Evolutionary conservation across 2,888 invertebrate genomes (phyloP), one percentile per base, ranked within the genome.

Genomic region (Apodemia mormo): DNA sequence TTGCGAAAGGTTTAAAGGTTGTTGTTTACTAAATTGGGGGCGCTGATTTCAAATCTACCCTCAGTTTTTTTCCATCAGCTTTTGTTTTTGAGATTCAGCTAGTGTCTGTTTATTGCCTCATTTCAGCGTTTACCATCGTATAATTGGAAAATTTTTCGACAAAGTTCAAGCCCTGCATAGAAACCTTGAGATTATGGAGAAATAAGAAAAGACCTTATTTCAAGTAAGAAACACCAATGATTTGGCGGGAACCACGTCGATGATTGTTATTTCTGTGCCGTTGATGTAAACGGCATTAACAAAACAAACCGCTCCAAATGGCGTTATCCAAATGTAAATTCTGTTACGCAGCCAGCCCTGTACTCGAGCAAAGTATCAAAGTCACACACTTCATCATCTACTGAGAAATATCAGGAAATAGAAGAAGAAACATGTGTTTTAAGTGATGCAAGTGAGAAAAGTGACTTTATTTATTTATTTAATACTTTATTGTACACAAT

Each of bases 31-130:
- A 68, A 68, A 58, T 68, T 14, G 49, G 43, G 43, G 8, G 45
- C 68, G 45, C 70, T 66, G 66, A 71, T 68, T 71, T 68, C 58
- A 68, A 68, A 68, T 71, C 70, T 66, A 68, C 45, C 68, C 58
- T 56, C 29, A 56, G 52, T 68, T 65, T 65, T 70, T 7, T 37
- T 65, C 56, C 68, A 54, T 56, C 40, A 65, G 52, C 64, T 70
- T 33, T 68, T 54, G 54, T 68, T 65, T 68, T 68, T 66, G 65
- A 70, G 54, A 67, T 70, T 65, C 65, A 70, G 66, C 58, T 37
- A 58, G 22, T 54, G n/a, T 2, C 54, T 54, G 14, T 54, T 52
- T 52, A 52, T 52, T 52, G 10, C n/a, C 52, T 4, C n/a, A 52
- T 52, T 52, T 52, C 10, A 52, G 54, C 43, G 9, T 54, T 54